These are phyloP conservation scores for Camponotus fellah DNA, from an alignment of 2,888 invertebrate species.

Conservation along the genomic window DNA sequence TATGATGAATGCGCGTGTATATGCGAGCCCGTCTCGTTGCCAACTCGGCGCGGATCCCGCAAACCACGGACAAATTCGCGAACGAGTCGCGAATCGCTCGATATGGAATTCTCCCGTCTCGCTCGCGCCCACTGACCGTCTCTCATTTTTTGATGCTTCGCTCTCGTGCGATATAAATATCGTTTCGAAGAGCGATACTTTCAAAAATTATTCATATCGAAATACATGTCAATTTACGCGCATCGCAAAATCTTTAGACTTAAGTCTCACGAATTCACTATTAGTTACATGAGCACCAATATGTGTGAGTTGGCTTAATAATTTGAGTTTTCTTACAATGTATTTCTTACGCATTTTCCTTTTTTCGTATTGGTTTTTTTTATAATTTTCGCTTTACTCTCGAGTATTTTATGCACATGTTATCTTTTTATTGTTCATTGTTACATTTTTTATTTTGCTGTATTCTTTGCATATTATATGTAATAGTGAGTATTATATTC, in stretches of 20 bases:
- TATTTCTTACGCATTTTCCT: neutral
- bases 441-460: neutral
- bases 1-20: conserved; percentile 72
- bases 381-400: neutral
- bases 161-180: conserved; percentile 17
- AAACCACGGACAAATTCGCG: conserved; percentile 53
- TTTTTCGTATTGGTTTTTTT: neutral
- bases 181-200: conserved; percentile 8
- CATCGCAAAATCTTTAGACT: no score
- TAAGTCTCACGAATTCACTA: neutral
- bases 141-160: conserved; percentile 6
- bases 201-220: neutral
- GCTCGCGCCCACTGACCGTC: conserved; percentile 11
- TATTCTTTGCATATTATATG: neutral
- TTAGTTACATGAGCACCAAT: neutral
- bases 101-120: conserved; percentile 6
- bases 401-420: neutral
- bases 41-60: conserved; percentile 57
- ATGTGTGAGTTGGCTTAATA: neutral
- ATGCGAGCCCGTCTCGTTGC: conserved; percentile 60
- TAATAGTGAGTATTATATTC: neutral
- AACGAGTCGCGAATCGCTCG: conserved; percentile 62
- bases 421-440: neutral
- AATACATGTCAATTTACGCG: neutral
- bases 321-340: neutral